Evolutionary conservation across 35 echinoderm and acorn worm species (phyloP), one percentile per base, ranked within the genome.

Genomic region (Strongylocentrotus purpuratus): DNA sequence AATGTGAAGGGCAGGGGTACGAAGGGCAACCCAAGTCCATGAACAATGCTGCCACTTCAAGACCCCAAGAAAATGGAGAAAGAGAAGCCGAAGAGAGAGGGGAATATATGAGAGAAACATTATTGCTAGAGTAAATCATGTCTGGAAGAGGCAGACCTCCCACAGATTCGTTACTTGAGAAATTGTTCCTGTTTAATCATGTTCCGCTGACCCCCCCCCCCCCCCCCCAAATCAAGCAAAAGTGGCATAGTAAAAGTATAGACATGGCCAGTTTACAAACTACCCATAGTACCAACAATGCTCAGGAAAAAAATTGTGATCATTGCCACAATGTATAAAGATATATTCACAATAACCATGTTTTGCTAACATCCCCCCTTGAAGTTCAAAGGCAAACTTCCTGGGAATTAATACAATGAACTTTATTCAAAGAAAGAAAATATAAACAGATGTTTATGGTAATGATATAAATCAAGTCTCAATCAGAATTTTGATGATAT

Each of bases 91-190:
- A 78, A 78, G 65, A 78, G 22, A 78, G 65, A 78, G 65, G 20
- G 20, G 25, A 28, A 28, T 4, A 78, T 28, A 78, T 22, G 65
- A 78, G 61, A 70, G 65, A 78, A 78, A 78, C 65, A 78, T 78
- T 78, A 78, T 78, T 78, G 65, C 65, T 78, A 78, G 65, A 78
- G 65, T 78, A 78, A 78, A 78, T 78, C 65, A 78, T 78, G 65
- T 78, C 65, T 78, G 6, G 65, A 28, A 78, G 25, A 78, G 65
- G 65, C 28, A 78, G 65, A 78, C 65, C 65, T 78, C 65, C 65
- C 65, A 78, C 65, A 78, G 65, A 78, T 22, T 78, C 6, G 65
- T 78, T 78, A 78, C 65, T 78, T 78, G 65, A 78, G 65, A 78
- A n/a, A 55, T 78, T 78, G 18, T 78, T 59, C 28, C 65, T 8